Evolutionary conservation across 2,113 vertebrate species (phyloP).

Genomic region (Etia nguti): DNA sequence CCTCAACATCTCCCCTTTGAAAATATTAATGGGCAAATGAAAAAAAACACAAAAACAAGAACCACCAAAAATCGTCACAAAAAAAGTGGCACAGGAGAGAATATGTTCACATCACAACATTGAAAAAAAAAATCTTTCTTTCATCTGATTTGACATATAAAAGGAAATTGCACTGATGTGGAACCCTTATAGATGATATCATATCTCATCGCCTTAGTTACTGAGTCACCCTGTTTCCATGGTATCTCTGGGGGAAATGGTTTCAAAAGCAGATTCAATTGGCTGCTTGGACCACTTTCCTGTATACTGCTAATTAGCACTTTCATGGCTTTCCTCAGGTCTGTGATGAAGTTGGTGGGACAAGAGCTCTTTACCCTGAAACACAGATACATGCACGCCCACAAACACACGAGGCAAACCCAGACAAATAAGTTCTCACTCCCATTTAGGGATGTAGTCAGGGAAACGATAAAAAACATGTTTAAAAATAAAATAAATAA

Average conservation of each 20-base stretch:
- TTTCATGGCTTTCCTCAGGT: constrained; percentile 46
- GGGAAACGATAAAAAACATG: not conserved
- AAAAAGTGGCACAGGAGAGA: not conserved
- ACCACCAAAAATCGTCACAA: not conserved
- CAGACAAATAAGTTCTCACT: not conserved
- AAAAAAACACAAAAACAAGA: not conserved
- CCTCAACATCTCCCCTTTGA: constrained; percentile 10
- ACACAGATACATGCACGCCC: not conserved
- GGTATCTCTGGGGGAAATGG: constrained; percentile 35
- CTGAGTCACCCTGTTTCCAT: constrained; percentile 37
- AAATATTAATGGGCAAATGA: constrained; percentile 18
- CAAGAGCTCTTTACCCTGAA: constrained; percentile 16
- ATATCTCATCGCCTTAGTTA: constrained; percentile 36
- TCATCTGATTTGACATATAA: not conserved
- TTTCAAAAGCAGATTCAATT: constrained; percentile 59
- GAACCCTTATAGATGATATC: constrained; percentile 24
- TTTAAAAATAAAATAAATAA: not conserved
- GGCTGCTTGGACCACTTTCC: constrained; percentile 43
- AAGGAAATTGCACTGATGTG: not conserved
- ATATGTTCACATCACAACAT: not conserved
- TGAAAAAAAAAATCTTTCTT: not conserved
- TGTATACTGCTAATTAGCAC: constrained; percentile 64
- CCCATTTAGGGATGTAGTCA: constrained; percentile 10
- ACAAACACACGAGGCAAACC: not conserved
- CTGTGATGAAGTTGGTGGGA: constrained; percentile 37